Percentiles rank a stretch among this genome's conserved stretches.
These are phyloP conservation scores for Andrena chrysosceles DNA, from an alignment of 2,888 invertebrate species.

Conservation along the genomic window DNA sequence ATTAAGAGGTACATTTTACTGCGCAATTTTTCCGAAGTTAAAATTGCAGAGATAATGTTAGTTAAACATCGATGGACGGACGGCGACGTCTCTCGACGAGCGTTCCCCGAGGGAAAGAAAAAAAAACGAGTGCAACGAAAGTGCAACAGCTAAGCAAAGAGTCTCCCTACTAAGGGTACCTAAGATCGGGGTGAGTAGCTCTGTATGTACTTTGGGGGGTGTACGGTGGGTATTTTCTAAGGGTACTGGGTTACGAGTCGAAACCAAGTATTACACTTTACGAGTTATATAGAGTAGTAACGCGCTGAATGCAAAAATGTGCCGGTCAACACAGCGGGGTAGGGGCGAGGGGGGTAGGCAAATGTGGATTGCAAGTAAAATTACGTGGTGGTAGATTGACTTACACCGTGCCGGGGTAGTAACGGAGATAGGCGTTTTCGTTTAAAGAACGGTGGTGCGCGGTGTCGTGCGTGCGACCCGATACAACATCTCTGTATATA, in stretches of 20 bases:
- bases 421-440: constrained; percentile 41
- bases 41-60: not conserved
- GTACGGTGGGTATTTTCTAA: constrained; percentile 57
- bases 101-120: constrained; percentile 20
- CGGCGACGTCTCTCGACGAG: constrained; percentile 32
- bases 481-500: constrained; percentile 36
- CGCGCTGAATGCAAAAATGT: constrained; percentile 42
- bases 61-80: not conserved
- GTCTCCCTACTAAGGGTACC: constrained; percentile 62
- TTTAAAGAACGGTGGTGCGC: constrained; percentile 50
- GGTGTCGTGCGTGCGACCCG: constrained; percentile 54
- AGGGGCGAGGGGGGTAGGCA: not conserved
- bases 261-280: constrained; percentile 34
- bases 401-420: constrained; percentile 59
- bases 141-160: constrained; percentile 68
- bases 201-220: constrained; percentile 63
- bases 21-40: too few species aligned
- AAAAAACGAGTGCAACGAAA: constrained; percentile 65
- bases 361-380: not conserved
- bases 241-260: constrained; percentile 52
- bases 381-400: constrained; percentile 30
- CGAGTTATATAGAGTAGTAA: constrained; percentile 23
- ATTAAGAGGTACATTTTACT: too few species aligned
- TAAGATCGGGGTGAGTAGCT: constrained; percentile 62
- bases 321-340: constrained; percentile 28